These are phyloP conservation scores for Microplitis demolitor DNA, from an alignment of 1,140 invertebrate genomes.

Conservation along the genomic window DNA sequence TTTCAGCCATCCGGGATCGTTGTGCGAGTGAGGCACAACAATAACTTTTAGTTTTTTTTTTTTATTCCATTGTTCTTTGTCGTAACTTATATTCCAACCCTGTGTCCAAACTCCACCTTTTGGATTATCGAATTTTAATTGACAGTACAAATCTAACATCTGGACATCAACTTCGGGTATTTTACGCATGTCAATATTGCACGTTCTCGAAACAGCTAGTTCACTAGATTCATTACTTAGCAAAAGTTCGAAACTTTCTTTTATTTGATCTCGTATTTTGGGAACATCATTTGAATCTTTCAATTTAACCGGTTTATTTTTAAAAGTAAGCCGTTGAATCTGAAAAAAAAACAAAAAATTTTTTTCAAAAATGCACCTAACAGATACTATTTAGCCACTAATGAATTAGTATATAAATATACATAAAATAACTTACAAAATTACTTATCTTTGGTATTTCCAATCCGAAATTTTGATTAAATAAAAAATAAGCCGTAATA, in stretches of 20 bases:
- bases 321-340: constrained; percentile 72
- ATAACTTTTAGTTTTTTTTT: constrained; percentile 89
- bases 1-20: constrained; percentile 97
- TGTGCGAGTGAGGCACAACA: constrained; percentile 96
- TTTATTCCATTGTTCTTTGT: constrained; percentile 75
- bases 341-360: constrained; percentile 44
- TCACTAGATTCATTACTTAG: too few relatives aligned
- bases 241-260: neutral
- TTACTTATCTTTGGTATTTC: constrained; percentile 33
- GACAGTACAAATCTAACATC: constrained; percentile 89
- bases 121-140: constrained; percentile 88
- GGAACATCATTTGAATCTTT: too few relatives aligned
- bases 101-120: constrained; percentile 99
- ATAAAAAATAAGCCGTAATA: constrained; percentile 55
- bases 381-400: neutral
- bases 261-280: constrained; percentile 33
- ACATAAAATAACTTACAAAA: neutral
- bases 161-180: constrained; percentile 60
- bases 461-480: constrained; percentile 53
- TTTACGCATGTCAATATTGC: constrained; percentile 47
- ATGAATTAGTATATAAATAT: neutral
- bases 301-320: constrained; percentile 63
- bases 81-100: constrained; percentile 88
- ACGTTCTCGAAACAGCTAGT: constrained; percentile 13
- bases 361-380: neutral